phyloP scores from a whole-genome alignment of 1,140 invertebrate species.

The Drosophila melanogaster region DNA sequence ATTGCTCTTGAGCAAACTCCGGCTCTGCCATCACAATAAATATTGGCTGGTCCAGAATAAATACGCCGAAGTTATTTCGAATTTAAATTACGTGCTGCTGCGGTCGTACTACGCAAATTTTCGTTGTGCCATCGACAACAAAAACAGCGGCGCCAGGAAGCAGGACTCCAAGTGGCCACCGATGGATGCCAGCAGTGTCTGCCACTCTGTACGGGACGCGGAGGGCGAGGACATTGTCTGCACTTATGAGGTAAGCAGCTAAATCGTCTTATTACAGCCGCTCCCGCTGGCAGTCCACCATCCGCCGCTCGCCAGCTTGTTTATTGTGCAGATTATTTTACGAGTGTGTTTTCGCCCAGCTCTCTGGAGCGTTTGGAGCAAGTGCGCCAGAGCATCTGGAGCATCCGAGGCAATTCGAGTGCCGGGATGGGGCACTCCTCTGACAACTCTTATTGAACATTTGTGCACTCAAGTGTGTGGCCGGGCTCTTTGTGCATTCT shows the following conservation, averaged over 20 bases:
- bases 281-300: slow-evolving; percentile 34
- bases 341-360: slow-evolving; percentile 48
- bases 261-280: slow-evolving; percentile 72
- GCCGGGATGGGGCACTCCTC: slow-evolving; percentile 21
- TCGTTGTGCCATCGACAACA: slow-evolving; percentile 56
- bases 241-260: slow-evolving; percentile 82
- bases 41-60: slow-evolving; percentile 85
- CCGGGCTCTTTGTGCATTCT: slow-evolving; percentile 67
- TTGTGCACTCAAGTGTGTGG: slow-evolving; percentile 80
- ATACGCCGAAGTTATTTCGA: slow-evolving; percentile 84
- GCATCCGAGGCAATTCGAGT: slow-evolving; percentile 61
- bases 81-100: slow-evolving; percentile 82
- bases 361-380: slow-evolving; percentile 44
- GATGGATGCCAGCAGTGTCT: slow-evolving; percentile 16
- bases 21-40: slow-evolving; percentile 83
- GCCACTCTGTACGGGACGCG: slow-evolving; percentile 23
- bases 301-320: slow-evolving; percentile 43
- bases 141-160: slow-evolving; percentile 22
- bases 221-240: slow-evolving; percentile 70
- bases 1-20: slow-evolving; percentile 84
- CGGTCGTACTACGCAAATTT: slow-evolving; percentile 73
- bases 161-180: slow-evolving; percentile 10
- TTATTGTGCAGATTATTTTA: slow-evolving; percentile 78
- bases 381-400: slow-evolving; percentile 39
- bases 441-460: slow-evolving; percentile 78